A percentile compares a stretch with the other conserved stretches of the same genome.
Conservation (phyloP, 2,888 invertebrate species). For the Lasius fuliginosus region DNA sequence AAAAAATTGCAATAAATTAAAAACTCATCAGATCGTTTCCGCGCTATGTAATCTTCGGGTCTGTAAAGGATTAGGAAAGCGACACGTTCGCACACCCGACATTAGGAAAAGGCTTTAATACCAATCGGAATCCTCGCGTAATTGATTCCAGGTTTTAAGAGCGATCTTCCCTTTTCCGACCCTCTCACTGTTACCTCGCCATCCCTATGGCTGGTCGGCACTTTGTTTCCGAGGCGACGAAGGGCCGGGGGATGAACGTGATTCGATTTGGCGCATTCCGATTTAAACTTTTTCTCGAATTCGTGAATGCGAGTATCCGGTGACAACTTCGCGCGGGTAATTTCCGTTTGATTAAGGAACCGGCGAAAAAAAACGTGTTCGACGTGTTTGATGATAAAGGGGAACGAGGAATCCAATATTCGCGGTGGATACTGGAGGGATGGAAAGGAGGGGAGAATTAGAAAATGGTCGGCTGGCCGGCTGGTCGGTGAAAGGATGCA, state of each 20-base stretch:
- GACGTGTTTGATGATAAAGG: slow-evolving; percentile 58
- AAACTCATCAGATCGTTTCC: not conserved
- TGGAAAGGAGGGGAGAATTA: slow-evolving; percentile 35
- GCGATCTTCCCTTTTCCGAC: slow-evolving; percentile 34
- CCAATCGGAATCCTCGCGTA: slow-evolving; percentile 56
- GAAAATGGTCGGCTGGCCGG: slow-evolving; percentile 49
- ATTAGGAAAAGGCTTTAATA: slow-evolving; percentile 49
- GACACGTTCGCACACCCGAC: slow-evolving; percentile 33
- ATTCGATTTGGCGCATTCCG: slow-evolving; percentile 85
- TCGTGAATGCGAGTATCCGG: slow-evolving; percentile 70
- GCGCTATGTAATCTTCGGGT: slow-evolving; percentile 2
- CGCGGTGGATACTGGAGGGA: slow-evolving; percentile 74
- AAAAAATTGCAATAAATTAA: not conserved
- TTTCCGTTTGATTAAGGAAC: slow-evolving; percentile 82
- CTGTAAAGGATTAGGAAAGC: slow-evolving; percentile 1
- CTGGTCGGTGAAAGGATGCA: slow-evolving; percentile 55
- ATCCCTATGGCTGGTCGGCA: slow-evolving; percentile 36
- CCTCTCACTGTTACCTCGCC: slow-evolving; percentile 36
- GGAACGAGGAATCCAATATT: slow-evolving; percentile 77
- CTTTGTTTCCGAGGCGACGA: slow-evolving; percentile 35
- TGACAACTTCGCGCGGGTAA: slow-evolving; percentile 82
- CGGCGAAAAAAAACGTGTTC: slow-evolving; percentile 53
- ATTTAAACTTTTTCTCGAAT: slow-evolving; percentile 83
- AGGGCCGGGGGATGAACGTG: slow-evolving; percentile 77
- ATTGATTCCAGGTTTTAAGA: slow-evolving; percentile 57